phyloP scores from a whole-genome alignment of 2,888 invertebrate species.

The Opisthograptis luteolata region DNA sequence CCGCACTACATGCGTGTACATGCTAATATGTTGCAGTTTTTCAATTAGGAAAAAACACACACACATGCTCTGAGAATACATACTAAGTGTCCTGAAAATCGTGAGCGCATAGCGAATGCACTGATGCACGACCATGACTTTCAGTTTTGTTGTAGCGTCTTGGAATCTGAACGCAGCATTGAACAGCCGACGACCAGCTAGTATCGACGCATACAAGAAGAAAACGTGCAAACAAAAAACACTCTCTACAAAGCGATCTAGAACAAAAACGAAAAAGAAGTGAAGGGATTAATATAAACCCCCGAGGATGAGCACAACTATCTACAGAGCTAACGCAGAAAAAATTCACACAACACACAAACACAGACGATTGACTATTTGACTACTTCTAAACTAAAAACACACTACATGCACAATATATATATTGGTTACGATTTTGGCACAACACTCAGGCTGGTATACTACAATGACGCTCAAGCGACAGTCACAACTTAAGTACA shows the following conservation, averaged over 20 bases:
- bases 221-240: conserved; percentile 8
- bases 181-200: conserved; percentile 64
- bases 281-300: too few relatives aligned
- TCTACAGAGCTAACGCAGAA: neutral
- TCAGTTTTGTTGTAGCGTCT: conserved; percentile 73
- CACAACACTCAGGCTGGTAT: too few relatives aligned
- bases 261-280: too few relatives aligned
- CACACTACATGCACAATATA: neutral
- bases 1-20: conserved; percentile 32
- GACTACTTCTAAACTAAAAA: neutral
- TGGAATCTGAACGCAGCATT: conserved; percentile 73
- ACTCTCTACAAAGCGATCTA: conserved; percentile 9
- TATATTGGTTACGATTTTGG: too few relatives aligned
- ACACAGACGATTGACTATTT: neutral
- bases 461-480: too few relatives aligned
- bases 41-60: conserved; percentile 27
- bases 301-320: neutral
- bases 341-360: neutral
- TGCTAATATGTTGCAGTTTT: conserved; percentile 39
- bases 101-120: conserved; percentile 47
- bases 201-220: conserved; percentile 62
- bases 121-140: conserved; percentile 52
- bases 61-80: conserved; percentile 28
- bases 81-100: conserved; percentile 62
- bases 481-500: too few relatives aligned